Evolutionary conservation across 2,113 vertebrate genomes (phyloP), one percentile per base, ranked within the genome.

Genomic region (Typhlomys cinereus): DNA sequence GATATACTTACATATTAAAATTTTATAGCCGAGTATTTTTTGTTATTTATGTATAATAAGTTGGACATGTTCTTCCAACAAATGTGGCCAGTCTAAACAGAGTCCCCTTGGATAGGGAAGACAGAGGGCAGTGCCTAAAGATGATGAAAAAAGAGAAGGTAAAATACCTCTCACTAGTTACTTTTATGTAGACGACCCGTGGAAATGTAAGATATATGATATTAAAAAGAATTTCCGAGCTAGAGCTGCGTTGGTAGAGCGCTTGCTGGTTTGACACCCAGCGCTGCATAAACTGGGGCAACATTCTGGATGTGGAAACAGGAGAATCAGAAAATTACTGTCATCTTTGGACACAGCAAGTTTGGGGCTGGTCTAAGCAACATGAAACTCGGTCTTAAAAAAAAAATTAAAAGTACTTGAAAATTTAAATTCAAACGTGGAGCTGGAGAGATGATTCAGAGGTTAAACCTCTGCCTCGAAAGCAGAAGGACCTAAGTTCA

Each of bases 71-170:
- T 71, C 20, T 81, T 61, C 54, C 48, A 34, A 39, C 67, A 18
- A 50, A 25, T 1, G 7, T 0, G 0, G 69, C 41, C 41, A 9
- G 27, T 52, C 41, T n/a, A 6, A 1, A 10, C 0, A 31, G 17
- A 89, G 46, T 11, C 7, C 27, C 14, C 34, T 66, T 6, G 39
- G 21, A 8, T 10, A 4, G 25, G 3, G 36, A 46, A 39, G 36
- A 20, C 12, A 23, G 25, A 25, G 20, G 13, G 61, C 0, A 0
- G 50, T 46, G n/a, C n/a, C 2, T 41, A 29, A n/a, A 83, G 50
- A 73, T 41, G 15, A 66, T 2, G 69, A 44, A 2, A 59, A 76
- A 27, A 29, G 29, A 44, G 27, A 25, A 67, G 13, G 31, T 18
- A 17, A 74, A 85, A 78, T 31, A 67, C 7, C 17, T 23, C 64